phyloP scores from a whole-genome alignment of 2,888 invertebrate genomes.

The Hypselothyrea guttata region DNA sequence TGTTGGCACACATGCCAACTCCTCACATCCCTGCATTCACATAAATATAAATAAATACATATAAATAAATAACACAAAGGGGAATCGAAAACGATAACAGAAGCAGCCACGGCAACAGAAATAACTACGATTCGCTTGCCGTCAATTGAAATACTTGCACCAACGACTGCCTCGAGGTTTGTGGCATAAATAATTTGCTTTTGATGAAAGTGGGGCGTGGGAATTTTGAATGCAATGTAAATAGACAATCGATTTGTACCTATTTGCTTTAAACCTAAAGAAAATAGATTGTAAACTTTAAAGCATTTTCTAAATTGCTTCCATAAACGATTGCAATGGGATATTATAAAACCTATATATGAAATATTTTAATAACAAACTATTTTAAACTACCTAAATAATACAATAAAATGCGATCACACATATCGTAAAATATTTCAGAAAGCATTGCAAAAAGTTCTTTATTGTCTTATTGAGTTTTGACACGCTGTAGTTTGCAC shows the following conservation, averaged over 20 bases:
- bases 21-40: conserved; percentile 5
- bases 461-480: too few relatives aligned
- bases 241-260: background rate
- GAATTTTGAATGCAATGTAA: conserved; percentile 33
- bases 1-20: conserved; percentile 14
- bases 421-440: too few relatives aligned
- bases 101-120: conserved; percentile 14
- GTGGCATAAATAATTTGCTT: conserved; percentile 40
- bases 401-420: too few relatives aligned
- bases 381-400: too few relatives aligned
- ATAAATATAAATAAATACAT: conserved; percentile 54
- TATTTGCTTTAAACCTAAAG: too few relatives aligned
- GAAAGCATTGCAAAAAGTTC: too few relatives aligned
- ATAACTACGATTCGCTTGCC: conserved; percentile 8
- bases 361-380: too few relatives aligned
- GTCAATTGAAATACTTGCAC: conserved; percentile 38
- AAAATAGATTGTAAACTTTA: too few relatives aligned
- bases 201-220: conserved; percentile 38
- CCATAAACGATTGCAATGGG: too few relatives aligned
- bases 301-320: too few relatives aligned
- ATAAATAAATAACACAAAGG: conserved; percentile 49
- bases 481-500: background rate
- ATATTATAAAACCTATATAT: too few relatives aligned
- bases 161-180: conserved; percentile 8
- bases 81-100: conserved; percentile 51